Base-by-base conservation (phyloP, 2,113 vertebrate species). In the Eretmochelys imbricata region DNA sequence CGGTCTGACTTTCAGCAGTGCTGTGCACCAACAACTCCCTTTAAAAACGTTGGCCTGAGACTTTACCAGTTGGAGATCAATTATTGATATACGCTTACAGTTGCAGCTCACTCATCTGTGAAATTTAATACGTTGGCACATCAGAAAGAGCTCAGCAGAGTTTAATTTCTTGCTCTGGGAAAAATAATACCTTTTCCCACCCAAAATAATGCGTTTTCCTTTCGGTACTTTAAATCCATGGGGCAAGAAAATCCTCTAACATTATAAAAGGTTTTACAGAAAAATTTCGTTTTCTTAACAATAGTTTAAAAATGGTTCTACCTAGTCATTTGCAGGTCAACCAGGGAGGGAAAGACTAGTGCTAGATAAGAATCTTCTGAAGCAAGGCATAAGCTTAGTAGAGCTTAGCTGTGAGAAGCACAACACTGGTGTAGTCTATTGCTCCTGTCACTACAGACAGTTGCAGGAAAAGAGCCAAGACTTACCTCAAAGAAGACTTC, bases 241-340 rank as follows among this genome's bases (percentile, higher is more conserved):
- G 83, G 72, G 9, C 27, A 5, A 54, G 0, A 49, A 7, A 11
- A 19, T 80, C 11, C 85, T 69, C 29, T 87, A 53, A 57, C 87
- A 3, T 86, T 72, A 27, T 49, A 50, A 89, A 85, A 80, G 4
- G 51, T 17, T 89, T 80, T 4, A 78, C 5, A 19, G 7, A 42
- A 87, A 94, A 57, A 57, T 4, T 25, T 46, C 1, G 24, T 42
- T 55, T 85, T 82, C 80, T 89, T 84, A 91, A 89, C 4, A 91
- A n/a, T 12, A 3, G 46, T 87, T 59, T 69, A 53, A 29, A 80
- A 79, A 88, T 1, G 1, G 72, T 38, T 54, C 46, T 76, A 89
- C 42, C 27, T 54, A 82, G 54, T 48, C n/a, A 79, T 3, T 90
- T 94, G 46, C 42, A 75, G 82, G 53, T 91, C 84, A 90, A 6